phyloP scores from a whole-genome alignment of 2,113 vertebrate genomes.

The Callithrix jacchus region DNA sequence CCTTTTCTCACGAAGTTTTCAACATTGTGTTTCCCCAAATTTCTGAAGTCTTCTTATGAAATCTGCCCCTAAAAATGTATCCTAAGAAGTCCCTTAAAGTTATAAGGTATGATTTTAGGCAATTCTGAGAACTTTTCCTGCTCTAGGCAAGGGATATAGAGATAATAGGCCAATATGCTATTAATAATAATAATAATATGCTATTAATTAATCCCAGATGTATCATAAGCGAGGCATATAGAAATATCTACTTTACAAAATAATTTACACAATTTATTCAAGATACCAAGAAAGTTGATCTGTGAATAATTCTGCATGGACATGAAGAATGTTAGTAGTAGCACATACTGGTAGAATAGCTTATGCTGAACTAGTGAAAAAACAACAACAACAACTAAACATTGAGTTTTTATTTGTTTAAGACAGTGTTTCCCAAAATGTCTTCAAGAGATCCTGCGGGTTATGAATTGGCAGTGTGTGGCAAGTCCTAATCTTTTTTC shows the following conservation, averaged over 20 bases:
- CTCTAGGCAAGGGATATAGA: constrained; percentile 41
- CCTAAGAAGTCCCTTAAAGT: constrained; percentile 13
- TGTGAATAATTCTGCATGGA: constrained; percentile 48
- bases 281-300: not conserved
- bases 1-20: constrained; percentile 29
- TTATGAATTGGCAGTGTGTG: not conserved
- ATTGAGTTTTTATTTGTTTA: constrained; percentile 4
- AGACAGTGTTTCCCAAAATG: not conserved
- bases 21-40: not conserved
- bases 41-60: constrained; percentile 21
- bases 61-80: constrained; percentile 33
- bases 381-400: not conserved
- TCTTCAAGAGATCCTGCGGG: not conserved
- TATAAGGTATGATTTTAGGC: constrained; percentile 29
- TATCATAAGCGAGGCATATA: constrained; percentile 57
- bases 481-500: not conserved
- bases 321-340: constrained; percentile 16
- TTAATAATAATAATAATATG: constrained; percentile 57
- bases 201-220: not conserved
- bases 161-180: constrained; percentile 43
- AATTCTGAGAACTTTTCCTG: constrained; percentile 38
- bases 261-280: constrained; percentile 74
- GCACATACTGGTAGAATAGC: not conserved
- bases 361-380: not conserved
- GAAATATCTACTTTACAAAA: constrained; percentile 72